These are phyloP conservation scores for Caenorhabditis tropicalis DNA, from an alignment of 1,140 invertebrate genomes.

Conservation along the genomic window DNA sequence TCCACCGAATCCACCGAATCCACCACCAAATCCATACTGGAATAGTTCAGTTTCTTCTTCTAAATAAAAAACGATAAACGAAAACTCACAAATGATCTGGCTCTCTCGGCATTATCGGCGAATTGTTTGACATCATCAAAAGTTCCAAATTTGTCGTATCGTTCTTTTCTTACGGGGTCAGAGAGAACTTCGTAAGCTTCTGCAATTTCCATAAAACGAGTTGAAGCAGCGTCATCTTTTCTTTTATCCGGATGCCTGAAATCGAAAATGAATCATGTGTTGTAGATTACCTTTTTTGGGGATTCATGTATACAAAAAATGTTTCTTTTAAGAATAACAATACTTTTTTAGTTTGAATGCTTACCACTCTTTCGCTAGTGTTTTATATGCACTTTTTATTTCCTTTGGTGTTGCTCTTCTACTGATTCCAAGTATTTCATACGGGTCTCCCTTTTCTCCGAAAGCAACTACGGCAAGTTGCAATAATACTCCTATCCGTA, in stretches of 20 bases:
- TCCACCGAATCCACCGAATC: slow-evolving; percentile 60
- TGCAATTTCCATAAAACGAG: slow-evolving; percentile 66
- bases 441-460: slow-evolving; percentile 52
- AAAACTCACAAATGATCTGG: slow-evolving; percentile 17
- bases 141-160: slow-evolving; percentile 59
- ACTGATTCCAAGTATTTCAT: slow-evolving; percentile 60
- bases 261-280: not conserved
- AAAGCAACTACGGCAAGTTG: not conserved
- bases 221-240: slow-evolving; percentile 61
- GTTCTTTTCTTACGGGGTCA: slow-evolving; percentile 66
- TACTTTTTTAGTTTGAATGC: not conserved
- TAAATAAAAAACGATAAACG: not conserved
- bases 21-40: slow-evolving; percentile 27
- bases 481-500: not conserved
- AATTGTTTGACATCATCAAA: slow-evolving; percentile 54
- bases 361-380: slow-evolving; percentile 67
- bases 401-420: slow-evolving; percentile 59
- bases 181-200: slow-evolving; percentile 66
- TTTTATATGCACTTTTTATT: slow-evolving; percentile 70
- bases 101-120: slow-evolving; percentile 27
- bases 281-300: too few relatives aligned
- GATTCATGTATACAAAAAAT: too few relatives aligned
- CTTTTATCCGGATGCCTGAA: slow-evolving; percentile 71
- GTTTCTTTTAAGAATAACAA: too few relatives aligned
- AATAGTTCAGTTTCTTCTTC: not conserved